phyloP scores from a whole-genome alignment of 2,797 vertebrate species.

The Cryptoblepharus egeriae region DNA sequence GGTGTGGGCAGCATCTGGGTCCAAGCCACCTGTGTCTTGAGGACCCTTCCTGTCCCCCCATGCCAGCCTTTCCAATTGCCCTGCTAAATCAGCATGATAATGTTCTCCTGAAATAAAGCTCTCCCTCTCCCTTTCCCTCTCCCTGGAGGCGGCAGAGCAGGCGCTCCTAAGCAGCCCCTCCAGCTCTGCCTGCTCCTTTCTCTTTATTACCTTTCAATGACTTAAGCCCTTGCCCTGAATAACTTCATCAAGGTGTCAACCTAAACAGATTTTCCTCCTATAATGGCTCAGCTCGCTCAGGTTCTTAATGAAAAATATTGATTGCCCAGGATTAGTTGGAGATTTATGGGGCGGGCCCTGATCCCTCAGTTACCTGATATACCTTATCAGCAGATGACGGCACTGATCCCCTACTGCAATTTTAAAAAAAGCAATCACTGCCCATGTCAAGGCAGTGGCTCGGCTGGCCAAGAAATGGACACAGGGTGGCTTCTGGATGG shows the following conservation, averaged over 20 bases:
- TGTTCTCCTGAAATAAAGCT: constrained; percentile 65
- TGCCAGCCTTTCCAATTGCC: background rate
- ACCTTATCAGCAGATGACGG: constrained; percentile 78
- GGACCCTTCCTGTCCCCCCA: too few relatives aligned
- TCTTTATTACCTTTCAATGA: constrained; percentile 85
- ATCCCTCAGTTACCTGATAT: constrained; percentile 82
- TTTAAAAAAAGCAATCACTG: constrained; percentile 76
- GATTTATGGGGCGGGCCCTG: constrained; percentile 85
- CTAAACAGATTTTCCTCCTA: constrained; percentile 85
- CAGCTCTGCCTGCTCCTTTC: constrained; percentile 72
- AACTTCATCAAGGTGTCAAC: constrained; percentile 88
- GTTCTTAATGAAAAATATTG: constrained; percentile 90
- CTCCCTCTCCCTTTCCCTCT: constrained; percentile 41
- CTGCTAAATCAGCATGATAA: constrained; percentile 68
- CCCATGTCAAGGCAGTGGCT: constrained; percentile 69
- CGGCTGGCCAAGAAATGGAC: constrained; percentile 74
- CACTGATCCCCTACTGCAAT: constrained; percentile 65
- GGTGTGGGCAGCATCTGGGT: too few relatives aligned
- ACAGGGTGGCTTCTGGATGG: constrained; percentile 52
- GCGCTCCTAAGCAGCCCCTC: constrained; percentile 71
- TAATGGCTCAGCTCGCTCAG: constrained; percentile 81
- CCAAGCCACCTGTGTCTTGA: too few relatives aligned
- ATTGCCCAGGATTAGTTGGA: constrained; percentile 84
- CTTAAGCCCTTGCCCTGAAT: constrained; percentile 82
- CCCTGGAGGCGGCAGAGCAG: constrained; percentile 14